Conservation (phyloP, 2,888 invertebrate species). For the Himalopsyche anomala region DNA sequence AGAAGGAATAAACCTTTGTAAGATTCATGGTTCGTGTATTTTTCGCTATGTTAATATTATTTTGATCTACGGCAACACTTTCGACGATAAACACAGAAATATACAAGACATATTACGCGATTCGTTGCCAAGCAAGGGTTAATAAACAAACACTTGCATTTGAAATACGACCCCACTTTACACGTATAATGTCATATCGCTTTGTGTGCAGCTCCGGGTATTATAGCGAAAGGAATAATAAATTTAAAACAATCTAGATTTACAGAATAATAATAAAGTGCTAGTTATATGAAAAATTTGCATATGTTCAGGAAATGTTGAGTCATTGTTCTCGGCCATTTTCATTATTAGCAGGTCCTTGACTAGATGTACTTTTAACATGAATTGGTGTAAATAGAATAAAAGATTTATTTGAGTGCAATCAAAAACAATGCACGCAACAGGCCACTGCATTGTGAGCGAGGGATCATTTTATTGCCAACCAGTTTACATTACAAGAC, state of each 20-base stretch:
- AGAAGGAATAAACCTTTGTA: too few relatives aligned
- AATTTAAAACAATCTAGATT: constrained; percentile 32
- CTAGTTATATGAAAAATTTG: constrained; percentile 7
- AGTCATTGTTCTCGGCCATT: constrained; percentile 16
- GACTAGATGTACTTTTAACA: constrained; percentile 42
- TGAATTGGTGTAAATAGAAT: constrained; percentile 14
- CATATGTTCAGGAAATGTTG: constrained; percentile 25
- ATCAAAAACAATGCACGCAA: constrained; percentile 16
- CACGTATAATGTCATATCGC: constrained; percentile 33
- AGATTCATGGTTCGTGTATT: too few relatives aligned
- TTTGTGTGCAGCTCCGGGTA: not conserved
- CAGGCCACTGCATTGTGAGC: not conserved
- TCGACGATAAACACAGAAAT: constrained; percentile 2
- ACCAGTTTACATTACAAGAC: not conserved
- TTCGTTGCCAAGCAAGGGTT: constrained; percentile 37
- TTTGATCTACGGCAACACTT: not conserved
- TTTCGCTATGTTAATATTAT: too few relatives aligned
- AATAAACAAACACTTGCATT: constrained; percentile 41
- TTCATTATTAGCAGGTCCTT: constrained; percentile 23
- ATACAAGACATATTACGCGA: constrained; percentile 6
- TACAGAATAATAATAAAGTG: constrained; percentile 10
- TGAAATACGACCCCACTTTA: not conserved
- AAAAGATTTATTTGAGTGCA: constrained; percentile 12
- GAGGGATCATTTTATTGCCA: not conserved
- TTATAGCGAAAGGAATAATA: constrained; percentile 37